phyloP scores from a whole-genome alignment of 1,140 invertebrate genomes.

The Amphibalanus amphitrite region DNA sequence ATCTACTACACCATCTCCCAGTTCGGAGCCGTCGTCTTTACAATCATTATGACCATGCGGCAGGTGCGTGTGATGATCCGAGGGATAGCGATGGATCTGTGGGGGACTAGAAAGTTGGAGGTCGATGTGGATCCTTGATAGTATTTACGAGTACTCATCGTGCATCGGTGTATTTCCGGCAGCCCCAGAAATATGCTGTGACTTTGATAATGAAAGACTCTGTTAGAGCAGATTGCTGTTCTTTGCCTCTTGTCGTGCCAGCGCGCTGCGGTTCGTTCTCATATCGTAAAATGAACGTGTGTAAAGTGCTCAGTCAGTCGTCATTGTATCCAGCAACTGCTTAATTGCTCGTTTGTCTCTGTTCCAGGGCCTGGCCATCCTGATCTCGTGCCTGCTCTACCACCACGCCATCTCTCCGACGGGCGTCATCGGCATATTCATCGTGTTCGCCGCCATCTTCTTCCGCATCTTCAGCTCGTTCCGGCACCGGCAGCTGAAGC shows the following conservation, averaged over 20 bases:
- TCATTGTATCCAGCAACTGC: too few relatives aligned
- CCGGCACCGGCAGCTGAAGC: conserved; percentile 34
- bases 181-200: neutral
- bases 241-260: too few relatives aligned
- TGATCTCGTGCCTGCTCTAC: conserved; percentile 87
- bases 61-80: conserved; percentile 33
- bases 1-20: conserved; percentile 90
- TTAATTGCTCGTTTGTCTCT: too few relatives aligned
- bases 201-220: neutral
- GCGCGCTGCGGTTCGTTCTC: too few relatives aligned
- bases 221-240: too few relatives aligned
- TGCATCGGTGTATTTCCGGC: too few relatives aligned
- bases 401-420: conserved; percentile 58
- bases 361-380: conserved; percentile 63
- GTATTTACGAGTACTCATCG: neutral
- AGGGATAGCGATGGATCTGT: too few relatives aligned
- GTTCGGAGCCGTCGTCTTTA: conserved; percentile 92
- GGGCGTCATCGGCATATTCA: conserved; percentile 62
- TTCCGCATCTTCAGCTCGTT: conserved; percentile 69
- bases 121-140: too few relatives aligned
- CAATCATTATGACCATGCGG: conserved; percentile 93
- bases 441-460: conserved; percentile 80
- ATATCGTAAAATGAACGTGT: too few relatives aligned
- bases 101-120: too few relatives aligned
- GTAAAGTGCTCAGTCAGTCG: too few relatives aligned